phyloP scores from a whole-genome alignment of 2,888 invertebrate species.

The Perizoma flavofasciatum region DNA sequence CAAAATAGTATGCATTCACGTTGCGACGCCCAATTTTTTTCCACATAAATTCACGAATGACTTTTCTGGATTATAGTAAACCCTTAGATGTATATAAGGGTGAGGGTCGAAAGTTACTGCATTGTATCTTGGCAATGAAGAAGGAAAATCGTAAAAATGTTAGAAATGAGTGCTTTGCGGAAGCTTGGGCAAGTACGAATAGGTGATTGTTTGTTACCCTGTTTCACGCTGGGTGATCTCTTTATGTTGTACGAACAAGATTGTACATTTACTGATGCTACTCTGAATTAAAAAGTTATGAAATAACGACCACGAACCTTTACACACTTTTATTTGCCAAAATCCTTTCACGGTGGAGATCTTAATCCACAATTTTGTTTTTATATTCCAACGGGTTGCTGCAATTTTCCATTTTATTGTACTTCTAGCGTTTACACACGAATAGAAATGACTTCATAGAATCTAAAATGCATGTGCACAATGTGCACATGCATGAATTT shows the following conservation, averaged over 20 bases:
- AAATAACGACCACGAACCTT: conserved; percentile 30
- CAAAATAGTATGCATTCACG: conserved; percentile 24
- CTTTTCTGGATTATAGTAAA: conserved; percentile 47
- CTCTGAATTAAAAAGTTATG: conserved; percentile 34
- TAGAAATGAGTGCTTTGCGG: conserved; percentile 44
- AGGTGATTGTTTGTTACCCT: conserved; percentile 47
- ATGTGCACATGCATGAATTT: too few relatives aligned
- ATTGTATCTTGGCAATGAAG: conserved; percentile 50
- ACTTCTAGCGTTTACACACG: too few relatives aligned
- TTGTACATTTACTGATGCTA: conserved; percentile 35
- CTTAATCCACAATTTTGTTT: too few relatives aligned
- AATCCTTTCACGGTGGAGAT: neutral
- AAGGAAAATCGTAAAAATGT: conserved; percentile 52
- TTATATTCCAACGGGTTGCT: too few relatives aligned
- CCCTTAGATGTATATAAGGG: conserved; percentile 44
- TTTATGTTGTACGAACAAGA: conserved; percentile 31
- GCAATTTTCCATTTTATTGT: too few relatives aligned
- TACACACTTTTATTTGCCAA: conserved; percentile 14
- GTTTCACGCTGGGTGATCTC: conserved; percentile 41
- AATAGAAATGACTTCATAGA: too few relatives aligned
- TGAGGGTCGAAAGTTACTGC: conserved; percentile 42
- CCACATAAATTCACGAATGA: conserved; percentile 42
- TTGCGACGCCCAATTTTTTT: conserved; percentile 27
- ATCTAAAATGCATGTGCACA: too few relatives aligned
- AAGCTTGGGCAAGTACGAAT: conserved; percentile 31